A percentile compares a stretch with the other conserved stretches of the same genome.
These are phyloP conservation scores for Halcyon malimbica DNA, from an alignment of 2,113 vertebrate genomes.

Conservation along the genomic window DNA sequence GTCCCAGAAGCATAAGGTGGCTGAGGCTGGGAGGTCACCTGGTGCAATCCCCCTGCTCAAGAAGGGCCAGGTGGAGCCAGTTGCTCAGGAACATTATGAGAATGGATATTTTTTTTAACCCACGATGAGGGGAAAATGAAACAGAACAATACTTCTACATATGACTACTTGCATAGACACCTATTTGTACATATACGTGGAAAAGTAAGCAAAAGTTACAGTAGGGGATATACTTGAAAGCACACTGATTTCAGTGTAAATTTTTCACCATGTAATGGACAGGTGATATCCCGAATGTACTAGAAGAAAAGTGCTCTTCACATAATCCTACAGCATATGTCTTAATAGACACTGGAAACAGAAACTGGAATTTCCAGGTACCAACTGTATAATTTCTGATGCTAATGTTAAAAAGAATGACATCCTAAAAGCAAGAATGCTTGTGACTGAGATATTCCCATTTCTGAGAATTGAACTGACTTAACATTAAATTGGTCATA, in stretches of 20 bases:
- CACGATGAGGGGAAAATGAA: not conserved
- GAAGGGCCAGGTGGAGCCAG: not conserved
- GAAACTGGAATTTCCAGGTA: not conserved
- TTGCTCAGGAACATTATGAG: fast-evolving
- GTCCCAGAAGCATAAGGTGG: not conserved
- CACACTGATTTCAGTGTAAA: not conserved
- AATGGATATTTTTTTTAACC: not conserved
- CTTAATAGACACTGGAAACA: not conserved
- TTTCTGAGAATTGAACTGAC: not conserved
- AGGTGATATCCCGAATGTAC: not conserved
- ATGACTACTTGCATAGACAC: fast-evolving
- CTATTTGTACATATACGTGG: too few species aligned
- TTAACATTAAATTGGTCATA: not conserved
- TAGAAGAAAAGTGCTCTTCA: not conserved
- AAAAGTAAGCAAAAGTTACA: not conserved
- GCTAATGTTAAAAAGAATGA: not conserved
- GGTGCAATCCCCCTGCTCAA: not conserved
- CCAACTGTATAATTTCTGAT: not conserved
- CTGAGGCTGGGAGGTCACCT: not conserved
- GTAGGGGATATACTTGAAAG: not conserved
- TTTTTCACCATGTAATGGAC: not conserved
- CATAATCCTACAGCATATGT: not conserved
- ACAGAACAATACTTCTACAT: not conserved
- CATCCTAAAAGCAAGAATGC: not conserved
- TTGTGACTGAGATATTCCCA: not conserved